Evolutionary conservation across 2,113 vertebrate species (phyloP).

Genomic region (Sapayoa aenigma): DNA sequence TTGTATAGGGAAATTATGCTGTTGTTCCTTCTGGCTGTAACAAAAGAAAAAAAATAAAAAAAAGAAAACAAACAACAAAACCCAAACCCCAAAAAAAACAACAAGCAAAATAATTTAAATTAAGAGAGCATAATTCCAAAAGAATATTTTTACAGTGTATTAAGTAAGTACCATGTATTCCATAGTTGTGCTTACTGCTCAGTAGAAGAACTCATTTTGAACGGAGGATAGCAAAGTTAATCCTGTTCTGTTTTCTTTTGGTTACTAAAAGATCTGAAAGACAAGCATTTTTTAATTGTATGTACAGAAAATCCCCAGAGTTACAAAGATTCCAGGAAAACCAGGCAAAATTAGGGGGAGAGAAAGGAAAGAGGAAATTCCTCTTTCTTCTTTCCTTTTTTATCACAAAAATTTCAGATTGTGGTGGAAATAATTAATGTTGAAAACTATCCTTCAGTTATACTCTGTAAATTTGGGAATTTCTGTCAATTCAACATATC

Average conservation of each 20-base stretch:
- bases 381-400: neutral
- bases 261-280: constrained; percentile 43
- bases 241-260: constrained; percentile 52
- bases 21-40: constrained; percentile 4
- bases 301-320: constrained; percentile 7
- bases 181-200: constrained; percentile 21
- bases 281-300: constrained; percentile 34
- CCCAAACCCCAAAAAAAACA: neutral
- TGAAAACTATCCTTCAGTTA: neutral
- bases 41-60: neutral
- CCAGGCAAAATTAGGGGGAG: neutral
- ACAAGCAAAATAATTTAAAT: neutral
- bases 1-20: neutral
- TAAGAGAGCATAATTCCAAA: neutral
- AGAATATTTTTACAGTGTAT: constrained; percentile 33
- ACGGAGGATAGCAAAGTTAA: constrained; percentile 35
- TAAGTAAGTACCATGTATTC: constrained; percentile 9
- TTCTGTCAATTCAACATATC: neutral
- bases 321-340: constrained; percentile 1
- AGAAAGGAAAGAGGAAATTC: neutral
- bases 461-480: neutral
- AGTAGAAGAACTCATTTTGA: constrained; percentile 45
- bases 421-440: neutral
- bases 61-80: neutral
- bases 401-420: neutral